phyloP scores from a whole-genome alignment of 2,888 invertebrate genomes.

The Macaria notata region DNA sequence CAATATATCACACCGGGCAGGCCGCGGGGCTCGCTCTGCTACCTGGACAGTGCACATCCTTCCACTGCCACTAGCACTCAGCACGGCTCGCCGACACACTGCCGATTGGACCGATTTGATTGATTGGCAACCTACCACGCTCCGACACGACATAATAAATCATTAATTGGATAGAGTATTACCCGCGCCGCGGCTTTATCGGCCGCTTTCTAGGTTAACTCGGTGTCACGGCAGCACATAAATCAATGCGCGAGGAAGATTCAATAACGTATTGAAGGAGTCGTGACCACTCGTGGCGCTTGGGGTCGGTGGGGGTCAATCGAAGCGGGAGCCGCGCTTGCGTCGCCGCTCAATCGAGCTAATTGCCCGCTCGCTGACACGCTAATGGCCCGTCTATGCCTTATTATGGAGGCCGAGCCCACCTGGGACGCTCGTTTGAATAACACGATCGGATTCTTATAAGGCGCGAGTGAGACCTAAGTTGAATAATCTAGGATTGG shows the following conservation, averaged over 20 bases:
- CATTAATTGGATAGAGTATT: slow-evolving; percentile 30
- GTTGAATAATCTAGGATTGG: neutral
- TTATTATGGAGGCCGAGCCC: slow-evolving; percentile 35
- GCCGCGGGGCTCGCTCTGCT: slow-evolving; percentile 9
- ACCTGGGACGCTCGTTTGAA: slow-evolving; percentile 39
- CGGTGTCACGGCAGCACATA: slow-evolving; percentile 28
- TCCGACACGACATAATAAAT: slow-evolving; percentile 34
- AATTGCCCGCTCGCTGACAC: slow-evolving; percentile 51
- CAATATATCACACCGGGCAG: slow-evolving; percentile 42
- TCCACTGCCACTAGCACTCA: slow-evolving; percentile 18
- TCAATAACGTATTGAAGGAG: slow-evolving; percentile 39
- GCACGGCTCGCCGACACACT: neutral
- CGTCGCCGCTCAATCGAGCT: slow-evolving; percentile 49
- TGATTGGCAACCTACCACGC: slow-evolving; percentile 36
- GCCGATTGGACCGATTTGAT: slow-evolving; percentile 34
- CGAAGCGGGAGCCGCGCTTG: slow-evolving; percentile 46
- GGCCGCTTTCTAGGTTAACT: slow-evolving; percentile 27
- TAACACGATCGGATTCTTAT: slow-evolving; percentile 19
- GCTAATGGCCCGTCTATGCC: slow-evolving; percentile 38
- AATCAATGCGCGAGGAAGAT: slow-evolving; percentile 38
- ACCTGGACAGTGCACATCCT: too few relatives aligned
- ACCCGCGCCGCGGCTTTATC: slow-evolving; percentile 7
- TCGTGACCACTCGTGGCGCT: slow-evolving; percentile 26
- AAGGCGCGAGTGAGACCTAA: neutral
- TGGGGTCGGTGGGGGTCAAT: slow-evolving; percentile 54